Percentiles rank a stretch among this genome's conserved stretches.
These are phyloP conservation scores for Antrozous pallidus DNA, from an alignment of 2,797 vertebrate species.

Conservation along the genomic window DNA sequence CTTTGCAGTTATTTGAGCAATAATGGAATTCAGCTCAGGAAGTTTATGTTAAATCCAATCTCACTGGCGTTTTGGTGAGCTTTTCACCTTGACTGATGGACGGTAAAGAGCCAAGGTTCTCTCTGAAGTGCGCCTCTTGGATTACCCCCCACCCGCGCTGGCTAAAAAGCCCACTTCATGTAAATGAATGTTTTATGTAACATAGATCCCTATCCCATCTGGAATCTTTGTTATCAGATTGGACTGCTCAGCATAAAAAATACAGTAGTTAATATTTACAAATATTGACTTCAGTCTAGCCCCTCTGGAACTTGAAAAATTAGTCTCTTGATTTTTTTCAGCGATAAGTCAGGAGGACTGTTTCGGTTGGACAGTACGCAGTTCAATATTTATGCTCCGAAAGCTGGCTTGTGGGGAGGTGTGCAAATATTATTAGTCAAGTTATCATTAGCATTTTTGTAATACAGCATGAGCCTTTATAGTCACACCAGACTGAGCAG, in stretches of 20 bases:
- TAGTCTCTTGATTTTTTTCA: not conserved
- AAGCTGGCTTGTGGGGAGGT: not conserved
- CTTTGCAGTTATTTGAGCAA: slow-evolving; percentile 80
- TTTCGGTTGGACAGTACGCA: not conserved
- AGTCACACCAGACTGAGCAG: not conserved
- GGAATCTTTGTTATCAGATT: slow-evolving; percentile 61
- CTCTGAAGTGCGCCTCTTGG: slow-evolving; percentile 72
- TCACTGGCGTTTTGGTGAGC: slow-evolving; percentile 74
- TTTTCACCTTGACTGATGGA: slow-evolving; percentile 78
- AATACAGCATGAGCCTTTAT: not conserved
- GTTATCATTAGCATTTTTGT: slow-evolving; percentile 42
- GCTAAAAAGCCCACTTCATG: slow-evolving; percentile 62
- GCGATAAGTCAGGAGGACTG: not conserved
- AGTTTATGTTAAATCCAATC: slow-evolving; percentile 81
- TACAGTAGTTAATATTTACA: slow-evolving; percentile 60
- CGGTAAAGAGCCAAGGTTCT: slow-evolving; percentile 74
- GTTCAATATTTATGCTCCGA: slow-evolving; percentile 4
- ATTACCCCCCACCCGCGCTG: not conserved
- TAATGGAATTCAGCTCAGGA: slow-evolving; percentile 80
- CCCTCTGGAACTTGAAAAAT: slow-evolving; percentile 36
- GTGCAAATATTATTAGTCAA: slow-evolving; percentile 38
- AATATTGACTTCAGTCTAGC: slow-evolving; percentile 52
- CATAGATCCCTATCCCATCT: slow-evolving; percentile 36
- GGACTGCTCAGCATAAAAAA: slow-evolving; percentile 69
- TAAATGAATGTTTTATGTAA: slow-evolving; percentile 65